phyloP scores from a whole-genome alignment of 1,140 invertebrate species.

The Bombus vancouverensis region DNA sequence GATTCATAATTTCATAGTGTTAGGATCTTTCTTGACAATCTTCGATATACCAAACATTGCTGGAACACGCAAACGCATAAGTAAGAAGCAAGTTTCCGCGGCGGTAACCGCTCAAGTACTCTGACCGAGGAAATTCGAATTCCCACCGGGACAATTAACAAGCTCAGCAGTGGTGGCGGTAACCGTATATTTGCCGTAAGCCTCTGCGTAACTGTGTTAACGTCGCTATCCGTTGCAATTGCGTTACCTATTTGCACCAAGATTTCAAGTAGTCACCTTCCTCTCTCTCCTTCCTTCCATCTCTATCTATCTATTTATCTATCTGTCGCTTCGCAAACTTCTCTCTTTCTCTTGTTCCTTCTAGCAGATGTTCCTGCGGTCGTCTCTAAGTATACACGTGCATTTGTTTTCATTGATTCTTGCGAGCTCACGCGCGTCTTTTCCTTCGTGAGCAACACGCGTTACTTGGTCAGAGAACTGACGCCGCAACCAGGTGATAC shows the following conservation, averaged over 20 bases:
- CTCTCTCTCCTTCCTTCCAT: fast-evolving
- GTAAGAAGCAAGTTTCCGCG: conserved; percentile 9
- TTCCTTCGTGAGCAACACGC: not conserved
- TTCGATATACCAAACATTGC: not conserved
- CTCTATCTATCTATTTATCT: not conserved
- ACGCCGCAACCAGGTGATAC: conserved; percentile 1
- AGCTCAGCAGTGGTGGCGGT: conserved; percentile 27
- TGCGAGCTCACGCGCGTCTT: too few species aligned
- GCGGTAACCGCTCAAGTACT: conserved; percentile 6
- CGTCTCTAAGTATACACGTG: not conserved
- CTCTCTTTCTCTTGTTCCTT: not conserved
- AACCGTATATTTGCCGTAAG: conserved; percentile 55
- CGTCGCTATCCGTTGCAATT: conserved; percentile 6
- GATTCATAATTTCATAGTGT: not conserved
- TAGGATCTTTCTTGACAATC: not conserved
- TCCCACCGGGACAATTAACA: conserved; percentile 55
- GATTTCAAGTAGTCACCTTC: not conserved
- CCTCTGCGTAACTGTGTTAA: conserved; percentile 31
- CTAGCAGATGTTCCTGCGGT: not conserved
- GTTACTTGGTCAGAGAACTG: too few species aligned
- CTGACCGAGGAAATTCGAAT: conserved; percentile 53
- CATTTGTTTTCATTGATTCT: too few species aligned
- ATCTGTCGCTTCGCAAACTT: not conserved
- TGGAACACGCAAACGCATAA: not conserved
- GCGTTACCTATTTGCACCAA: conserved; percentile 28